These are phyloP conservation scores for Pachycephala philippinensis DNA, from an alignment of 2,113 vertebrate species.

Conservation along the genomic window DNA sequence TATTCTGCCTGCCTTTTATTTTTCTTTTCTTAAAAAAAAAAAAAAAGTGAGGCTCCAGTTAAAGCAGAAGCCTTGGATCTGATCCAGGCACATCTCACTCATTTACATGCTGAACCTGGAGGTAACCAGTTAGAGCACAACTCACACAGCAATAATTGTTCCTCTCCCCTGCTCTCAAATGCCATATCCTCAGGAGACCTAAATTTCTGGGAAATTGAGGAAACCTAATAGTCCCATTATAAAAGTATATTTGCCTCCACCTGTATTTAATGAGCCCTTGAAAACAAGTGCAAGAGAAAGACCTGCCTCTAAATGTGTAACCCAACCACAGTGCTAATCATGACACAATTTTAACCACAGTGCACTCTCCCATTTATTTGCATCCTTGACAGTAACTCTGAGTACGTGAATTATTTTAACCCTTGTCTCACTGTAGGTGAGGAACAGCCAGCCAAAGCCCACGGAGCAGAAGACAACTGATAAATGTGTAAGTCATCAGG, in stretches of 20 bases:
- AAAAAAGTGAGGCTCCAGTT: neutral
- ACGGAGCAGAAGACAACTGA: neutral
- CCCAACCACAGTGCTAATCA: neutral
- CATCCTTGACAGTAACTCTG: neutral
- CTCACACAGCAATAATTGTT: neutral
- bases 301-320: neutral
- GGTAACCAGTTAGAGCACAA: neutral
- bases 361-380: neutral
- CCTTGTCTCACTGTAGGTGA: neutral
- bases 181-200: neutral
- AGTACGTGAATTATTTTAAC: neutral
- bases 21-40: too few species aligned
- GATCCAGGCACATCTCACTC: neutral
- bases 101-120: neutral
- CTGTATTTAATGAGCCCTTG: neutral
- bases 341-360: neutral
- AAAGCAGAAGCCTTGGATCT: neutral
- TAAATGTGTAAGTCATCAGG: neutral
- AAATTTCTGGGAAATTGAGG: neutral
- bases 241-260: neutral
- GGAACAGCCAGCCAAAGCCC: neutral
- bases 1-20: neutral
- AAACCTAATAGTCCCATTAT: neutral
- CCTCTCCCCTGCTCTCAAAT: neutral
- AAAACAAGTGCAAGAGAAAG: neutral